Evolutionary conservation across 1,140 invertebrate species (phyloP), one percentile per base, ranked within the genome.

Genomic region (Atta cephalotes): DNA sequence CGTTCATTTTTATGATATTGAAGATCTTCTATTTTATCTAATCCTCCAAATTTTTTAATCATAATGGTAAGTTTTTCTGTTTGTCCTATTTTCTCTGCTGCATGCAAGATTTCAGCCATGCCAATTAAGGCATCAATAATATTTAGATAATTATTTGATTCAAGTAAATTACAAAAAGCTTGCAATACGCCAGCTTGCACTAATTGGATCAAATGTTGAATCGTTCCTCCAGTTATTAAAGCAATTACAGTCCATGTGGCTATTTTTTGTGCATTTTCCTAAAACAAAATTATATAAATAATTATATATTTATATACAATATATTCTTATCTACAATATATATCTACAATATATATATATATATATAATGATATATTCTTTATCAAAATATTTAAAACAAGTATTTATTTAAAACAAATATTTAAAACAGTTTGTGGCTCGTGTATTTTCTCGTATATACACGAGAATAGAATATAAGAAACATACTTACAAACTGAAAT

Each of bases 221-320:
- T 94, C 4, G 95, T 96, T 10, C 97, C 97, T 90, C 97, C 97
- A 45, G 97, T 97, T 9, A 97, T 98, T 45, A 98, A 96, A 92
- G 98, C 98, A 53, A 97, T 97, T 18, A 98, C 96, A 10, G 97
- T 97, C 97, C 97, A 98, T 0, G 97, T 96, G 76, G 97, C 97
- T 95, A 98, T 97, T 90, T 98, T 98, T 94, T 98, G 97, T 25
- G 97, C 97, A 91, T 98, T 97, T 71, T 97, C 97, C 97, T 45
- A 97, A 90, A 65, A 31, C 92, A 92, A 76, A 45, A 45, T 45
- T 45, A 45, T 60, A 66, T 31, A 31, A 31, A 31, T 31, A 31
- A 31, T 31, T 31, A 31, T 31, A 31, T 31, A 31, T 31, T 31
- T 31, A 31, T 31, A 2, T 31, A 3, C 1, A 25, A 14, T 3